These are phyloP conservation scores for Stictonetta naevosa DNA, from an alignment of 2,113 vertebrate genomes.

Conservation along the genomic window DNA sequence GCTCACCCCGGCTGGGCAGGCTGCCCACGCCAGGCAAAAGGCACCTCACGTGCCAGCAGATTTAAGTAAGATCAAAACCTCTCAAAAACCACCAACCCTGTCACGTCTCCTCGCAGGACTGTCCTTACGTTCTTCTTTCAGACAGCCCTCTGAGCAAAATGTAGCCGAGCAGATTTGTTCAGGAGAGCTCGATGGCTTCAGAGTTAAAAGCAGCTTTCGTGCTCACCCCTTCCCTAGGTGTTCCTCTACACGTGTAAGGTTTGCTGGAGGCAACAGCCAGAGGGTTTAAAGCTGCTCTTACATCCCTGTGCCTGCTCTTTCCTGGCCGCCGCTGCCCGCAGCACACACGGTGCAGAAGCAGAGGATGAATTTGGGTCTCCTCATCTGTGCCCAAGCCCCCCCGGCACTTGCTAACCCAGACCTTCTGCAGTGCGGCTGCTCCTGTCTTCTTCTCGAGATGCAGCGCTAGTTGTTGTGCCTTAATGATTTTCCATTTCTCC, in stretches of 20 bases:
- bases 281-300: not conserved
- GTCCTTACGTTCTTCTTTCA: constrained; percentile 10
- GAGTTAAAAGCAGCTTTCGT: not conserved
- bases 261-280: not conserved
- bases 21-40: not conserved
- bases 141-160: not conserved
- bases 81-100: not conserved
- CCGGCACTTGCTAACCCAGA: not conserved
- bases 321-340: not conserved
- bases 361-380: not conserved
- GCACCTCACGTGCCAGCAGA: not conserved
- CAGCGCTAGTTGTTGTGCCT: accelerated
- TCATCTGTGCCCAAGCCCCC: not conserved
- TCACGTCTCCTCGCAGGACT: not conserved
- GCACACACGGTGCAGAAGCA: accelerated
- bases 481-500: not conserved
- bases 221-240: not conserved
- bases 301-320: not conserved
- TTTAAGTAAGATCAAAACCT: not conserved
- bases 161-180: not conserved
- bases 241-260: not conserved
- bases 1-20: not conserved
- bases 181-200: not conserved
- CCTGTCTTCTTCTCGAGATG: not conserved
- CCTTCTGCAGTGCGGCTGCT: not conserved